Evolutionary conservation across 2,797 vertebrate genomes (phyloP), one percentile per base, ranked within the genome.

Genomic region (Pelochelys cantorii): DNA sequence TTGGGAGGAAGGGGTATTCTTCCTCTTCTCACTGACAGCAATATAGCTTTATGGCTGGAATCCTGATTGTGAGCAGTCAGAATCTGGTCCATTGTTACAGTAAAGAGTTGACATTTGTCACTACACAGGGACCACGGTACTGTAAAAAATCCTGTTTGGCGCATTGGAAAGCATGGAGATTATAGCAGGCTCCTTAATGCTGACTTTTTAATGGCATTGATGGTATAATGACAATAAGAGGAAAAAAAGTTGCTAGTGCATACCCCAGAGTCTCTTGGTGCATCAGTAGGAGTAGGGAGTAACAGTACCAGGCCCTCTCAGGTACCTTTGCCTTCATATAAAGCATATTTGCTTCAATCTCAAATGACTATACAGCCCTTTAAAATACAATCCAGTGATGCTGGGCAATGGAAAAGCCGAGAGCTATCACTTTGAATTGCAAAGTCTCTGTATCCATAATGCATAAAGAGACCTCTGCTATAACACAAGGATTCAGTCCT

Each of bases 391-490:
- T 20, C 86, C 77, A 88, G 14, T 0, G 2, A 29, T 77, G 53
- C 85, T 83, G 87, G 90, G 88, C 82, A 92, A 54, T 22, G 68
- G 90, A 87, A 94, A 92, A 95, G 93, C 91, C 93, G 93, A 93
- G 95, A 95, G 90, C 57, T 93, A 87, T 94, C 92, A 93, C 94
- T 98, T 95, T 97, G 97, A 96, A 97, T 95, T 97, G 95, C 95
- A 96, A 97, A 98, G 95, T 96, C 91, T 91, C 90, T 31, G 0
- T 87, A 97, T 98, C 93, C 96, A 98, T 98, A 98, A 98, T 98
- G 97, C 95, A 97, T 97, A 96, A 97, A 96, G 92, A 92, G 96
- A 90, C 90, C 95, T 89, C 77, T 5, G 57, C 4, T 84, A 96
- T 81, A 93, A 94, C 91, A 90, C 55, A 79, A 92, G 93, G 87